Evolutionary conservation across 1,140 invertebrate species (phyloP), one percentile per base, ranked within the genome.

Genomic region (Apis dorsata): DNA sequence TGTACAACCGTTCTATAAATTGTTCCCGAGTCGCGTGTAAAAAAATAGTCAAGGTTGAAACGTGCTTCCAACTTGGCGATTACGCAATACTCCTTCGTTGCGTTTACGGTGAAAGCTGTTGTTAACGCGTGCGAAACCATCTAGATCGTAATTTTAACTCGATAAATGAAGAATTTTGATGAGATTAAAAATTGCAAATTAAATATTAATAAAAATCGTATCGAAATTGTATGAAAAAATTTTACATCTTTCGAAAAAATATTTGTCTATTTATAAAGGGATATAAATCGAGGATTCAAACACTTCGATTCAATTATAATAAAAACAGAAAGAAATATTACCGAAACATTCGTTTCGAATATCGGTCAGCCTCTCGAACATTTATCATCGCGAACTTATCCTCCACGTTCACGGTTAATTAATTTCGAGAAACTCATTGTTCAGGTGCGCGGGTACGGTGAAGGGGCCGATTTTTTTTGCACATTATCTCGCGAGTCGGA

Each of bases 41-140:
- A 69, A 82, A 81, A 81, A 69, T 69, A 81, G 73, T 60, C 63
- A 69, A 81, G 73, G 53, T 69, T 81, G 44, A 53, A 76, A 81
- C 73, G 80, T 51, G 53, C 44, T 12, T 17, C 57, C 13, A 74
- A 17, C 28, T 70, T 55, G n/a, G 12, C 0, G 19, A 71, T 81
- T 81, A 55, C 28, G 79, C 34, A 81, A 81, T n/a, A 0, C 59
- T n/a, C 59, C 8, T 1, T 5, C 57, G 10, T 51, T 17, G 34
- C 21, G 51, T 28, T 24, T 34, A 13, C 28, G 66, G 70, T 57
- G 70, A 81, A 57, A 74, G 60, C 24, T 55, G 60, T 65, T 65
- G 49, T 49, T 19, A 17, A 44, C 34, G 34, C 19, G 12, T 24
- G 60, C 55, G 8, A 19, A 51, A 21, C 44, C 34, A 51, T 71